A percentile compares a stretch with the other conserved stretches of the same genome.
Evolutionary conservation across 2,113 vertebrate species (phyloP).

Genomic region (Crotalus tigris): DNA sequence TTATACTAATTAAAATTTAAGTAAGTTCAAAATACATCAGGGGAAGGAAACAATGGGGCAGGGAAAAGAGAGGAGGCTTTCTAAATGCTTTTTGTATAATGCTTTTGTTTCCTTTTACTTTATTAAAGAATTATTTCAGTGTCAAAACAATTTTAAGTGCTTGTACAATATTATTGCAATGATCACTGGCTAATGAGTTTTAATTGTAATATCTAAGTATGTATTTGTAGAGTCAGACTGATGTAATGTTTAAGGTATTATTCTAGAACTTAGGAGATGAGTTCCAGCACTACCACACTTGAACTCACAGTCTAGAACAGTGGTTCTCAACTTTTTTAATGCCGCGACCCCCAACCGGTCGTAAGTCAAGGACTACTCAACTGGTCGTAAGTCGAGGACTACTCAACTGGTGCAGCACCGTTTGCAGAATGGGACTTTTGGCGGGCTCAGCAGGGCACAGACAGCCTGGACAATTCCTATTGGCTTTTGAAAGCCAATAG

Average conservation of each 20-base stretch:
- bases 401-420: too few species aligned
- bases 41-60: background rate
- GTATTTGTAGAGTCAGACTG: background rate
- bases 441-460: too few species aligned
- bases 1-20: background rate
- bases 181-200: background rate
- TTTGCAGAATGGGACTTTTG: too few species aligned
- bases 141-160: background rate
- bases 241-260: background rate
- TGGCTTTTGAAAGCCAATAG: too few species aligned
- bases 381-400: too few species aligned
- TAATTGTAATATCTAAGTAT: background rate
- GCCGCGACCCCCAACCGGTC: too few species aligned
- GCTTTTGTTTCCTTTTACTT: background rate
- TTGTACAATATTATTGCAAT: background rate
- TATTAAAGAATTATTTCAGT: background rate
- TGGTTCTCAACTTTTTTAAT: too few species aligned
- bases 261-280: background rate
- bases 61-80: background rate
- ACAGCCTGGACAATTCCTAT: too few species aligned
- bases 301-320: background rate
- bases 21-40: background rate
- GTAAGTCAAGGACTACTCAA: too few species aligned
- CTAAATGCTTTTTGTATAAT: background rate
- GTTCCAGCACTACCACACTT: background rate